Evolutionary conservation across 2,113 vertebrate species (phyloP), one percentile per base, ranked within the genome.

Genomic region (Neodontobutis hainanensis): DNA sequence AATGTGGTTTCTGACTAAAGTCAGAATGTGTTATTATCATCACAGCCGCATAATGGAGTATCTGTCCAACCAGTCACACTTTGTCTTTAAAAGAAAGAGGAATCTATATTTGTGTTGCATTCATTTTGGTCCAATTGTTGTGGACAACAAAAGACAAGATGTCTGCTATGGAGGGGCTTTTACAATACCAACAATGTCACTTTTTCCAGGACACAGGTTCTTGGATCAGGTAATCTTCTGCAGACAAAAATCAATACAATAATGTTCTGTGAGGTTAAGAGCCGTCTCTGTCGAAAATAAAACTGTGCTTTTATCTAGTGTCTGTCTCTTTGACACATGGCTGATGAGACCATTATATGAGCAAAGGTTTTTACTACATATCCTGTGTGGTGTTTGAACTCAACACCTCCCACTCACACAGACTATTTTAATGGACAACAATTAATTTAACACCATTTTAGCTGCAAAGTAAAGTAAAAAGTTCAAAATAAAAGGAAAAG

Each of bases 361-460:
- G 38, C 35, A 10, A 7, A 57, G 14, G 15, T 48, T 42, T 12
- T 61, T 42, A 62, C 40, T 65, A 27, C 51, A 55, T 38, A 77
- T 61, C 34, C 19, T 6, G 11, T 2, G 51, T 70, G 42, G 11
- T 44, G 61, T 69, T 57, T 64, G 34, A 70, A 67, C 70, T 34
- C 45, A 0, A 36, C 38, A 15, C 34, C 34, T 50, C 6, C 19
- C 19, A 27, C 19, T 27, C 19, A 27, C 45, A 36, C 10, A 63
- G 32, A 52, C 46, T 9, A 34, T 58, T 60, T 65, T 65, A 76
- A 75, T 52, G 48, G 51, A 66, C 8, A 4, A 58, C 50, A 73
- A 70, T 75, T 51, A 73, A 70, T 75, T 51, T 72, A 53, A 48
- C n/a, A 49, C 42, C 32, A 66, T 55, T 72, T 64, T 53, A 48